Conservation (phyloP, 92 coral and sea anemone species). For the Umimayanthus kanabou region DNA sequence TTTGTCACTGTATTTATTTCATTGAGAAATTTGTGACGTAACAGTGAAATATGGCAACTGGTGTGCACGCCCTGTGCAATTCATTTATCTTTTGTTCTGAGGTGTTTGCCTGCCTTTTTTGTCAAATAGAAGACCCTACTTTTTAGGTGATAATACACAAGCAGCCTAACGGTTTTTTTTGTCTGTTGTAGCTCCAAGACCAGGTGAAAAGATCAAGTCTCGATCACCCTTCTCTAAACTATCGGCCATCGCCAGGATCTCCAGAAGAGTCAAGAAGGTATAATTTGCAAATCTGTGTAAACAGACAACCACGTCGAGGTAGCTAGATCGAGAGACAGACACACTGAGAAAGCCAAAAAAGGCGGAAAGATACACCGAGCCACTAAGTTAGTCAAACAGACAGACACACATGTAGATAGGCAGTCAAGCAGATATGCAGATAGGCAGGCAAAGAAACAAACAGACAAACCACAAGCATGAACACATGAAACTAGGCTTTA, state of each 20-base stretch:
- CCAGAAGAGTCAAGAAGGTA: conserved; percentile 83
- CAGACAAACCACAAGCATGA: neutral
- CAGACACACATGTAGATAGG: neutral
- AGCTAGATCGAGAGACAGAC: neutral
- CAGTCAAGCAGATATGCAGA: neutral
- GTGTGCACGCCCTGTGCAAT: too few relatives aligned
- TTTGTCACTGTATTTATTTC: too few relatives aligned
- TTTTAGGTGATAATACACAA: conserved; percentile 15
- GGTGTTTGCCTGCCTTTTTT: neutral
- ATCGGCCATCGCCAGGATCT: conserved; percentile 85
- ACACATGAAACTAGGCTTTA: neutral
- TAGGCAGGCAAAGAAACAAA: too few relatives aligned
- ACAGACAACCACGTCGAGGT: neutral
- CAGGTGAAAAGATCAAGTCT: conserved; percentile 68
- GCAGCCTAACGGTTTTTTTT: conserved; percentile 21
- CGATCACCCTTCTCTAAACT: conserved; percentile 89
- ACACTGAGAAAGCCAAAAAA: neutral
- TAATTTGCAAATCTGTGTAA: neutral
- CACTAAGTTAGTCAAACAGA: neutral
- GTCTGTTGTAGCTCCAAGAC: conserved; percentile 31
- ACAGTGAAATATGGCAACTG: too few relatives aligned
- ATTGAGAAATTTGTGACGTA: too few relatives aligned
- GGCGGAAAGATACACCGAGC: neutral
- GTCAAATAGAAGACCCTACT: neutral
- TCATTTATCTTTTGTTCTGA: too few relatives aligned